A percentile compares a stretch with the other conserved stretches of the same genome.
Conservation (phyloP, 2,797 vertebrate genomes). For the Xenops minutus region DNA sequence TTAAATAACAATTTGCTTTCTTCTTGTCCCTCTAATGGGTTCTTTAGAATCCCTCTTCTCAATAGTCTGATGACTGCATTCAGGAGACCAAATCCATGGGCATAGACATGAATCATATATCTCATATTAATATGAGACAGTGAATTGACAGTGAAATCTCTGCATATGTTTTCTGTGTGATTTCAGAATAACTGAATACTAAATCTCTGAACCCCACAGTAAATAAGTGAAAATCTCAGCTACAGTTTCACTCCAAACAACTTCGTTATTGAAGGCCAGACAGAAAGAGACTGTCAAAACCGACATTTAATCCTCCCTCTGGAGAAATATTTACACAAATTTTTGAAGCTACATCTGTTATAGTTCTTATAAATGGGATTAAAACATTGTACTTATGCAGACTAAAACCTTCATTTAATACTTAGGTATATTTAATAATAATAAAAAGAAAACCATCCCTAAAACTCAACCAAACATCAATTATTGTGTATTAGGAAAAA, state of each 20-base stretch:
- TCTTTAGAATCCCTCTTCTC: background rate
- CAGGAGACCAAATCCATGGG: background rate
- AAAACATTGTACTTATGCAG: background rate
- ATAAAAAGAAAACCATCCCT: background rate
- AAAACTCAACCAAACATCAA: fast-evolving
- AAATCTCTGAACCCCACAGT: background rate
- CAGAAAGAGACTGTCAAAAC: background rate
- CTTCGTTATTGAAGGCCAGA: background rate
- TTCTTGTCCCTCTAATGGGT: background rate
- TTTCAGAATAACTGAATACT: background rate
- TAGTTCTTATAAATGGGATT: background rate
- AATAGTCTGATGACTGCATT: background rate
- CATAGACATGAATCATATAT: background rate
- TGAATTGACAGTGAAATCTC: background rate
- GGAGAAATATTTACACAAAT: background rate
- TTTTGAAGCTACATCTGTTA: background rate
- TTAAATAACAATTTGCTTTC: background rate
- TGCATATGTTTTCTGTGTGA: background rate
- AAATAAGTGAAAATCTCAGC: background rate
- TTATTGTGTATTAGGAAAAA: background rate
- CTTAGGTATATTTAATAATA: background rate
- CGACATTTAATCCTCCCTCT: background rate
- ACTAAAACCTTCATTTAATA: background rate
- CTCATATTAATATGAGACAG: background rate
- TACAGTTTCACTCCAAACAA: background rate